Conservation (phyloP, 1,140 invertebrate species). For the Coboldia fuscipes region DNA sequence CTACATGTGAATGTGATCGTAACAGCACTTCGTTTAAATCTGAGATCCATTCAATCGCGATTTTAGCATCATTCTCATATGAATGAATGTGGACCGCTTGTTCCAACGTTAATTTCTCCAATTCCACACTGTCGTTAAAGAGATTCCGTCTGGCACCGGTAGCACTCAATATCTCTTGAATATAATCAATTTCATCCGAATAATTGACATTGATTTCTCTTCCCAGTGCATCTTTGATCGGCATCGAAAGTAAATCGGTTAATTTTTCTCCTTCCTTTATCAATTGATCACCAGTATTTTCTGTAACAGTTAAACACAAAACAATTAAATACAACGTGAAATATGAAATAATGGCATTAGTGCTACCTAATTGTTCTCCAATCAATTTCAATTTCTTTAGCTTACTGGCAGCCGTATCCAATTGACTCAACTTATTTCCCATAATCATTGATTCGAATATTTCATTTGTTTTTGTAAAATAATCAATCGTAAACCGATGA, state of each 20-base stretch:
- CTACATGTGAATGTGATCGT: constrained; percentile 45
- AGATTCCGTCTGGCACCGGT: constrained; percentile 38
- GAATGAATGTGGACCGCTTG: constrained; percentile 49
- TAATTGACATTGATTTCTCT: constrained; percentile 52
- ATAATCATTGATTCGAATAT: constrained; percentile 42
- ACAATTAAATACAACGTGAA: too few relatives aligned
- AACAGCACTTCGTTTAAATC: constrained; percentile 50
- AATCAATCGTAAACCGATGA: constrained; percentile 51
- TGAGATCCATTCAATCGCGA: constrained; percentile 52
- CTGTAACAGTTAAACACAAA: too few relatives aligned
- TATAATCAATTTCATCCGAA: constrained; percentile 42
- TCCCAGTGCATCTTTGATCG: constrained; percentile 55
- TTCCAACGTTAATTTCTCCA: constrained; percentile 51
- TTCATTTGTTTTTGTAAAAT: constrained; percentile 38
- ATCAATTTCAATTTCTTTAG: constrained; percentile 30
- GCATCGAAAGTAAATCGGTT: constrained; percentile 55
- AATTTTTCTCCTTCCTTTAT: constrained; percentile 57
- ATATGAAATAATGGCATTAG: background rate
- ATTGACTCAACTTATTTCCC: constrained; percentile 27
- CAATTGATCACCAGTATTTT: constrained; percentile 38
- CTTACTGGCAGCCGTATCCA: constrained; percentile 27
- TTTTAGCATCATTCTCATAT: constrained; percentile 52
- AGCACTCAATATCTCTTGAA: constrained; percentile 41
- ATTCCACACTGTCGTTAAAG: constrained; percentile 42
- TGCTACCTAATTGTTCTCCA: constrained; percentile 27